These are phyloP conservation scores for Drosophila fuyamai DNA, from an alignment of 1,140 invertebrate genomes.

Conservation along the genomic window DNA sequence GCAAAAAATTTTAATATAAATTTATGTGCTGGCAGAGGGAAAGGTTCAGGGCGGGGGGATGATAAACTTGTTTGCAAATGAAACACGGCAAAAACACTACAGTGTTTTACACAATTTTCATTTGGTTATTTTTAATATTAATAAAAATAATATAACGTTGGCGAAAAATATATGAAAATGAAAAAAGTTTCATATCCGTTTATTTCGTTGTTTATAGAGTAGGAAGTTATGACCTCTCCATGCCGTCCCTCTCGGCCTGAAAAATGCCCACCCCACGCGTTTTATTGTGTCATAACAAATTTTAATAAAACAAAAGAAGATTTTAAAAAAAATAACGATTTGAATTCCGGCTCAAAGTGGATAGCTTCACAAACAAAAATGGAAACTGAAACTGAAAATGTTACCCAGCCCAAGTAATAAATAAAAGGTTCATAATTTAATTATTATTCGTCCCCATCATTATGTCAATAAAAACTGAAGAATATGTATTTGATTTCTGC, in stretches of 20 bases:
- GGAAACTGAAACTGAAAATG: too few relatives aligned
- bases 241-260: not conserved
- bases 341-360: constrained; percentile 2
- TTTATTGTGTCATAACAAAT: constrained; percentile 45
- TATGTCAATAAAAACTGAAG: constrained; percentile 8
- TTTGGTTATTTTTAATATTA: constrained; percentile 26
- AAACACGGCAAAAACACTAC: constrained; percentile 32
- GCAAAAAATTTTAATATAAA: constrained; percentile 77
- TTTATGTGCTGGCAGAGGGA: constrained; percentile 62
- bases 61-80: constrained; percentile 34
- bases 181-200: constrained; percentile 46
- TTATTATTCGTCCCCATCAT: too few relatives aligned
- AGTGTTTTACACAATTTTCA: constrained; percentile 33
- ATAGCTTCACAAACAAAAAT: not conserved
- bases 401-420: too few relatives aligned
- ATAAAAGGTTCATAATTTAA: too few relatives aligned
- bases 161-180: constrained; percentile 11
- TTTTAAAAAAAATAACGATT: constrained; percentile 13
- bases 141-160: constrained; percentile 10
- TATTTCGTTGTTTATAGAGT: constrained; percentile 36
- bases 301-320: constrained; percentile 24
- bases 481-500: constrained; percentile 37
- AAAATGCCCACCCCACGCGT: constrained; percentile 12
- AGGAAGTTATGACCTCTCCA: constrained; percentile 3
- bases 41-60: not conserved